Percentiles rank a stretch among this genome's conserved stretches.
phyloP scores from a whole-genome alignment of 2,888 invertebrate species.

The Limenitis arthemis region DNA sequence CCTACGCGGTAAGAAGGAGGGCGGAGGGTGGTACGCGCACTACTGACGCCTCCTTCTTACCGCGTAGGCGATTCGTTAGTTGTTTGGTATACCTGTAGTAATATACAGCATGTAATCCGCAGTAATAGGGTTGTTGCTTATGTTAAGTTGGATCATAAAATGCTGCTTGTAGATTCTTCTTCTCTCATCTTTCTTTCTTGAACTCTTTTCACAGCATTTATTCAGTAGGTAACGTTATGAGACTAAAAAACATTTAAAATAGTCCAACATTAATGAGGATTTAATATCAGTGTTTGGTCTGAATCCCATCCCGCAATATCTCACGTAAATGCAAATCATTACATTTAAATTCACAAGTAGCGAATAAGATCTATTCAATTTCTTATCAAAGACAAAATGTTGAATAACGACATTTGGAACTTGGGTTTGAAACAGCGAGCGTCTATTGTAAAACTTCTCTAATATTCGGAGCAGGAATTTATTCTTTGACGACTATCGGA shows the following conservation, averaged over 20 bases:
- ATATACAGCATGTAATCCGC: too few species aligned
- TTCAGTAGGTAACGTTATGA: neutral
- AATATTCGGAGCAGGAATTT: slow-evolving; percentile 61
- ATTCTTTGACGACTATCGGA: slow-evolving; percentile 51
- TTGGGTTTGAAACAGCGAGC: slow-evolving; percentile 45
- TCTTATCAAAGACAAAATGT: slow-evolving; percentile 59
- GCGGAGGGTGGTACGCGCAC: too few species aligned
- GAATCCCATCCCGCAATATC: neutral
- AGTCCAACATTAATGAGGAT: too few species aligned
- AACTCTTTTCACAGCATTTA: too few species aligned
- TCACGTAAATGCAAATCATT: slow-evolving; percentile 9
- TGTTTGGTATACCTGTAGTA: too few species aligned
- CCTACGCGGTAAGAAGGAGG: too few species aligned
- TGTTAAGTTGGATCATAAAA: too few species aligned
- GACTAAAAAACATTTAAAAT: neutral
- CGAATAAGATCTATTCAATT: slow-evolving; percentile 54
- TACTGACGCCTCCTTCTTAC: slow-evolving; percentile 2
- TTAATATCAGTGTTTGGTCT: too few species aligned
- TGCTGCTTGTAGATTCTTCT: too few species aligned
- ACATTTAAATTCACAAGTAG: slow-evolving; percentile 36
- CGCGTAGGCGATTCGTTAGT: too few species aligned
- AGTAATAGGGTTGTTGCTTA: too few species aligned
- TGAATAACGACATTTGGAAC: slow-evolving; percentile 55
- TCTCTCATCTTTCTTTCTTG: too few species aligned
- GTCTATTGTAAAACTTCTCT: slow-evolving; percentile 58